phyloP scores from a whole-genome alignment of 30 jellyfish, hydroid and myxozoan genomes.

The Rhopilema esculentum region DNA sequence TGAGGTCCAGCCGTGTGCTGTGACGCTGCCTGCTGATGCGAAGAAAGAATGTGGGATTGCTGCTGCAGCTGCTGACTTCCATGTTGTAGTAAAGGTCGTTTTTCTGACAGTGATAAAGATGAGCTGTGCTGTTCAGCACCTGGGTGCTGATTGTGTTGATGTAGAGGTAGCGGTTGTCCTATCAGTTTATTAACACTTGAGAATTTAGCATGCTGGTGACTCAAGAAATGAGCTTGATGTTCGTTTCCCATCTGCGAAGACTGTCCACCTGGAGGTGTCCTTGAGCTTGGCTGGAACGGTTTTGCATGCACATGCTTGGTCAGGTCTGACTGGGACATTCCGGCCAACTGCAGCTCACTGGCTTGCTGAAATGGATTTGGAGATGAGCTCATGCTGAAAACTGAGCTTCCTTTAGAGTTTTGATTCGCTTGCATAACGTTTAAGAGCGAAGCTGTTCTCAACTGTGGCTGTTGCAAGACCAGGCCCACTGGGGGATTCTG shows the following conservation, averaged over 20 bases:
- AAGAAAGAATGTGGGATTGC: constrained; percentile 32
- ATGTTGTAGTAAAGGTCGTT: constrained; percentile 47
- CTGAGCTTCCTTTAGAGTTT: constrained; percentile 43
- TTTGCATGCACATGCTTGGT: constrained; percentile 95
- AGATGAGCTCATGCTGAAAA: constrained; percentile 65
- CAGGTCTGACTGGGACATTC: constrained; percentile 82
- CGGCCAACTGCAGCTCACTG: constrained; percentile 44
- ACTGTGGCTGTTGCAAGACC: constrained; percentile 71
- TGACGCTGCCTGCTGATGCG: constrained; percentile 73
- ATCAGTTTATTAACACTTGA: constrained; percentile 41
- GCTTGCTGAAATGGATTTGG: constrained; percentile 65
- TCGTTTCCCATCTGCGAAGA: constrained; percentile 62
- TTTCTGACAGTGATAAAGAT: constrained; percentile 35
- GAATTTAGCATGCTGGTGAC: constrained; percentile 64
- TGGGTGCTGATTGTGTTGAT: constrained; percentile 70
- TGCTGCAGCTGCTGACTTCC: constrained; percentile 32
- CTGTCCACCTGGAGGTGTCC: constrained; percentile 90
- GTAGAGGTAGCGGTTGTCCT: constrained; percentile 45
- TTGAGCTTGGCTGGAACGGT: constrained; percentile 97
- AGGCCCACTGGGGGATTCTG: constrained; percentile 73
- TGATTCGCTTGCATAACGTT: constrained; percentile 61
- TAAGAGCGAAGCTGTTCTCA: constrained; percentile 62
- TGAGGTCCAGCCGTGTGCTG: constrained; percentile 52
- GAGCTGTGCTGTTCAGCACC: constrained; percentile 46
- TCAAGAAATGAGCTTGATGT: constrained; percentile 62